Conservation (phyloP, 2,888 invertebrate species). For the Heliconius erato region DNA sequence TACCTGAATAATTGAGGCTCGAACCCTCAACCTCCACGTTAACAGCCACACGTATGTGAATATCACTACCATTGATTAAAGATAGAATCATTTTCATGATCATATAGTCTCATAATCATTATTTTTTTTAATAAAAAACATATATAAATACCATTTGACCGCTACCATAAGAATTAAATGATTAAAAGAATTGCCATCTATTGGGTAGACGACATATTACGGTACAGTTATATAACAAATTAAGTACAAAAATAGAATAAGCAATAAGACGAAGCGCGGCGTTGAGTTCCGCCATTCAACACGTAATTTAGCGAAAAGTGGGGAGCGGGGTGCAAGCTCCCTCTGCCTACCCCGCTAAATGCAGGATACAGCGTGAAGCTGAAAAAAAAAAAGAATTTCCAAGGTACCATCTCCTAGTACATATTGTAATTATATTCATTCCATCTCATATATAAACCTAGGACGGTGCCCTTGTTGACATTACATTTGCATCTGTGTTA, state of each 20-base stretch:
- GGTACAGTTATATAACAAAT: background rate
- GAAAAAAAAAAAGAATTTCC: too few species aligned
- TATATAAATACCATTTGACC: background rate
- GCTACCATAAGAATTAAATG: background rate
- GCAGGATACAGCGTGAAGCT: too few species aligned
- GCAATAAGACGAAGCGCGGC: too few species aligned
- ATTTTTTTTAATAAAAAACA: background rate
- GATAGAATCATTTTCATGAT: too few species aligned
- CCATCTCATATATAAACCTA: conserved; percentile 16
- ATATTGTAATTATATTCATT: conserved; percentile 14
- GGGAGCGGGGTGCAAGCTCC: too few species aligned
- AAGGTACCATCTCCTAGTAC: background rate
- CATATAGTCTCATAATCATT: too few species aligned
- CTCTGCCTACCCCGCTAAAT: too few species aligned
- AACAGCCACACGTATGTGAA: background rate
- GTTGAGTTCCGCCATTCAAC: too few species aligned
- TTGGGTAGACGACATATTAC: background rate
- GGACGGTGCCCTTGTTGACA: conserved; percentile 9
- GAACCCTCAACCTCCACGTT: too few species aligned
- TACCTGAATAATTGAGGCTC: background rate
- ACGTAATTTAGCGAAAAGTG: too few species aligned
- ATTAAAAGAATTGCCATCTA: background rate
- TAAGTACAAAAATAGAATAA: too few species aligned
- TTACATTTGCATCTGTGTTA: conserved; percentile 25
- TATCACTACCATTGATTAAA: background rate